phyloP scores from a whole-genome alignment of 2,888 invertebrate species.

The Pachymerium ferrugineum region DNA sequence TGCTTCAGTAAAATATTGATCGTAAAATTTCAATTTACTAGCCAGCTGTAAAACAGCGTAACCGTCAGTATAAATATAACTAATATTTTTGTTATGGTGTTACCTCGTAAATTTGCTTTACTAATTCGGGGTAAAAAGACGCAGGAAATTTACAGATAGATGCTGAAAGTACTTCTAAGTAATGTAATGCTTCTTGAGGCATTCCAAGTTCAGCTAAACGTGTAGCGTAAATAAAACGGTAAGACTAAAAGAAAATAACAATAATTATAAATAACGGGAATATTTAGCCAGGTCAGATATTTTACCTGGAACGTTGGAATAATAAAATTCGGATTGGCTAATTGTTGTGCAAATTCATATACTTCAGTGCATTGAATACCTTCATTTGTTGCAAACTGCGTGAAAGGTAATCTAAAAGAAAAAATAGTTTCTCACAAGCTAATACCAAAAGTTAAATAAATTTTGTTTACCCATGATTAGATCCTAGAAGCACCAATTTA shows the following conservation, averaged over 20 bases:
- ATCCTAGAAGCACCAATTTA: conserved; percentile 74
- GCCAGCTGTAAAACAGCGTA: conserved; percentile 47
- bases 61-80: background rate
- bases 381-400: conserved; percentile 67
- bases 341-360: conserved; percentile 83
- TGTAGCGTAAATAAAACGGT: conserved; percentile 75
- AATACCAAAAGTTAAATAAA: background rate
- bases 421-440: background rate
- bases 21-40: conserved; percentile 63
- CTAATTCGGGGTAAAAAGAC: conserved; percentile 39
- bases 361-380: conserved; percentile 92
- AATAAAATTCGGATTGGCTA: conserved; percentile 67
- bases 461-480: conserved; percentile 53
- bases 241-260: conserved; percentile 56
- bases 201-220: conserved; percentile 72
- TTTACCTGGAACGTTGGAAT: conserved; percentile 67
- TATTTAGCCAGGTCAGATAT: background rate
- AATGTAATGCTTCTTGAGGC: conserved; percentile 71
- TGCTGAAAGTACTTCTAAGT: conserved; percentile 71
- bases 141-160: conserved; percentile 57
- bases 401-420: conserved; percentile 37
- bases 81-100: background rate
- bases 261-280: background rate
- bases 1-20: conserved; percentile 55
- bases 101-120: conserved; percentile 48